Evolutionary conservation across 64 coral and sea anemone genomes (phyloP), one percentile per base, ranked within the genome.

Genomic region (Orbicella faveolata): DNA sequence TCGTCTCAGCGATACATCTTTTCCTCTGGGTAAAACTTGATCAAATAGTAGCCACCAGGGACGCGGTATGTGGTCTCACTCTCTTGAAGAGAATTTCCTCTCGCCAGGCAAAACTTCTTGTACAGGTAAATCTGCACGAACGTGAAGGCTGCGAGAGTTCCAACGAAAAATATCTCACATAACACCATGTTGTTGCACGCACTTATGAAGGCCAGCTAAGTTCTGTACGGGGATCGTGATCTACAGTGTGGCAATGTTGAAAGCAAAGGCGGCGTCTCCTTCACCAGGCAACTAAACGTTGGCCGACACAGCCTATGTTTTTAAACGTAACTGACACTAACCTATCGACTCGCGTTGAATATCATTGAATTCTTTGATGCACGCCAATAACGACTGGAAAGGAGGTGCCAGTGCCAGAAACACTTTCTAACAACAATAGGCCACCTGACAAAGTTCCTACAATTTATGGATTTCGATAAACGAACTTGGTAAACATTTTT

Each of bases 151-250:
- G 81, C 81, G 4, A 84, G 36, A 30, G 81, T 84, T 41, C 81
- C 81, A 9, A 84, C 36, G 63, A 84, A 84, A 51, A 84, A 44
- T 23, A 84, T 69, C 81, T 84, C 81, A 20, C 81, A 84, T 33
- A 84, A 84, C 48, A 84, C 81, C 81, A 84, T 84, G 4, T 36
- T 83, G 48, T 61, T 34, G 54, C 12, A 59, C 30, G 79, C 62
- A 48, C 44, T 48, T 36, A 70, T 26, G 9, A 26, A 70, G 4
- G 21, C 25, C 21, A 26, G 67, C 23, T 70, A 25, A 70, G n/a
- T 70, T 70, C 21, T n/a, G 55, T 16, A 59, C 55, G 13, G 6
- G 55, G 55, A 59, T 9, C 9, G 15, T 16, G 55, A 59, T 59
- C 55, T 59, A 59, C 15, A 59, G 21, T 70, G 67, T 26, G 21